Percentiles rank a stretch among this genome's conserved stretches.
Evolutionary conservation across 1,140 invertebrate genomes (phyloP).

Genomic region (Gryon sp.): DNA sequence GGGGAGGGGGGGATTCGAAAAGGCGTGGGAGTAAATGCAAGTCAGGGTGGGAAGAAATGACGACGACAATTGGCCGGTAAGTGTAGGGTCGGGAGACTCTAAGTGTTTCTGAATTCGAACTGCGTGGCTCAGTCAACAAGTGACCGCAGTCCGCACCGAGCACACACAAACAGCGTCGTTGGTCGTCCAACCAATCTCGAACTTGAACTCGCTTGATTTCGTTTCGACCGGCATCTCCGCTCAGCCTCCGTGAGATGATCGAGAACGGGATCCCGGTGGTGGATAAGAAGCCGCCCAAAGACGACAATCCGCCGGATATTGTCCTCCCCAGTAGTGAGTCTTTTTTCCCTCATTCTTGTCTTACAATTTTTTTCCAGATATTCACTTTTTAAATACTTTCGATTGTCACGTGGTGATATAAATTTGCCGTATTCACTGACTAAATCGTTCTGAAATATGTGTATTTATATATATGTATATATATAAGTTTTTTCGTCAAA

Average conservation of each 20-base stretch:
- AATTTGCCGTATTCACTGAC: too few species aligned
- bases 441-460: too few species aligned
- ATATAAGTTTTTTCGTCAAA: too few species aligned
- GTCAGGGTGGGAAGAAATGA: conserved; percentile 13
- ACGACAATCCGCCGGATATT: conserved; percentile 5
- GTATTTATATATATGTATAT: too few species aligned
- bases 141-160: conserved; percentile 36
- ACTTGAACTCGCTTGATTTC: background rate
- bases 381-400: background rate
- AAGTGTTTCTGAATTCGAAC: conserved; percentile 48
- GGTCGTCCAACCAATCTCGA: background rate
- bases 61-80: conserved; percentile 48
- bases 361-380: background rate
- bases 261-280: conserved; percentile 46
- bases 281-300: conserved; percentile 47
- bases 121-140: conserved; percentile 41
- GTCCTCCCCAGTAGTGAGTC: conserved; percentile 19
- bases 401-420: background rate
- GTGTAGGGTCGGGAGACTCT: conserved; percentile 37
- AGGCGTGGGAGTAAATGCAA: conserved; percentile 34
- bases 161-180: background rate
- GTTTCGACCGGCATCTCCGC: background rate
- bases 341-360: background rate
- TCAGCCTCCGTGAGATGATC: conserved; percentile 25
- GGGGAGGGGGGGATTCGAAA: conserved; percentile 27